Evolutionary conservation across 2,113 vertebrate species (phyloP).

Genomic region (Mobula birostris): DNA sequence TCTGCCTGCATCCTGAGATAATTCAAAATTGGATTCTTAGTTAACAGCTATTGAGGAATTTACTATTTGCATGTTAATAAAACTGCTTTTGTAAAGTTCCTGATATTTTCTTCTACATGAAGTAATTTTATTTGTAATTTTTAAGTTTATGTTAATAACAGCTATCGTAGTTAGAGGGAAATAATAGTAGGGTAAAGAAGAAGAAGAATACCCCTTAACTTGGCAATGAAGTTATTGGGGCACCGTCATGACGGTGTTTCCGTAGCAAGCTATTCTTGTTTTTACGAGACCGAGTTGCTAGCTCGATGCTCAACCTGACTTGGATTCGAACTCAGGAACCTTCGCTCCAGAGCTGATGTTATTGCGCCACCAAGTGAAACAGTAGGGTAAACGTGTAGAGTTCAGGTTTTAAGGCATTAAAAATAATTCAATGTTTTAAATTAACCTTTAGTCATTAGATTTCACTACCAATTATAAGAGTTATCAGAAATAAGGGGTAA

Average conservation of each 20-base stretch:
- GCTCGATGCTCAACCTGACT: no score
- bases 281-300: no score
- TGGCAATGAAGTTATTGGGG: no score
- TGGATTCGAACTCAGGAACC: no score
- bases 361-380: background rate
- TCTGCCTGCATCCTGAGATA: background rate
- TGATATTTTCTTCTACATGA: background rate
- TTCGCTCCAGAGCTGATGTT: no score
- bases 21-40: background rate
- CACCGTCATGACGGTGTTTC: no score
- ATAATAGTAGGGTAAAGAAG: background rate
- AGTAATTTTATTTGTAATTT: background rate
- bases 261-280: no score
- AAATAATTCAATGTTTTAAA: background rate
- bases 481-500: background rate
- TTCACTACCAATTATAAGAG: background rate
- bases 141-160: background rate
- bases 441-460: background rate
- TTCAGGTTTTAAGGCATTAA: background rate
- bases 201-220: no score
- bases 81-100: background rate
- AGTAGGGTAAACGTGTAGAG: background rate
- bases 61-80: background rate
- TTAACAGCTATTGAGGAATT: background rate
- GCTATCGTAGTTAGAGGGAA: background rate